A percentile compares a stretch with the other conserved stretches of the same genome.
Conservation (phyloP, 2,797 vertebrate species). For the Enteromius unitaeniatus region DNA sequence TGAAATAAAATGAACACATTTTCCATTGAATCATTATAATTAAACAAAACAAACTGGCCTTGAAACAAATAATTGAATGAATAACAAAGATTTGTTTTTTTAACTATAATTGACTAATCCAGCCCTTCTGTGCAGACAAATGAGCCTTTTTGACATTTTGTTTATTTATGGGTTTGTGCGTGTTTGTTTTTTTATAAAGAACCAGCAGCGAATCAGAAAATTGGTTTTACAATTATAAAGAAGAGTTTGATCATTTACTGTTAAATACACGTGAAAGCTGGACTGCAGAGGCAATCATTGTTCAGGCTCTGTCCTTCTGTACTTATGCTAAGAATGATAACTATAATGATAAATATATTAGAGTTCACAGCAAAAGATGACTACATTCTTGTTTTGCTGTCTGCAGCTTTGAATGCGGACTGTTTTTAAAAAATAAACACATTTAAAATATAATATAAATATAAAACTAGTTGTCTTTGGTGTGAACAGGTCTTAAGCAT, state of each 20-base stretch:
- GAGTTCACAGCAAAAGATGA: background rate
- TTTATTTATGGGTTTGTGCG: background rate
- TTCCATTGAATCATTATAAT: background rate
- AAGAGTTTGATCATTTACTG: background rate
- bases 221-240: background rate
- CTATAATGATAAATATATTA: background rate
- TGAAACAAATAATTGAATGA: constrained; percentile 10
- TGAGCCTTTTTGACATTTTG: background rate
- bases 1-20: background rate
- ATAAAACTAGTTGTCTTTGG: background rate
- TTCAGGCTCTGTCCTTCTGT: background rate
- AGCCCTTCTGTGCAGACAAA: background rate
- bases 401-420: background rate
- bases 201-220: background rate
- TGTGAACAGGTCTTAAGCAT: background rate
- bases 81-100: constrained; percentile 6
- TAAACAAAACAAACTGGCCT: constrained; percentile 14
- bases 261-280: background rate
- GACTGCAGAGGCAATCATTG: background rate
- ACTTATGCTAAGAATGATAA: background rate
- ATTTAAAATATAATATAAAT: too few species aligned
- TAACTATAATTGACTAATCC: background rate
- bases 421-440: too few species aligned
- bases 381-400: background rate
- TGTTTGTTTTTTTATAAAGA: background rate